These are phyloP conservation scores for Macropus fuliginosus DNA, from an alignment of 2,797 vertebrate genomes.

Conservation along the genomic window DNA sequence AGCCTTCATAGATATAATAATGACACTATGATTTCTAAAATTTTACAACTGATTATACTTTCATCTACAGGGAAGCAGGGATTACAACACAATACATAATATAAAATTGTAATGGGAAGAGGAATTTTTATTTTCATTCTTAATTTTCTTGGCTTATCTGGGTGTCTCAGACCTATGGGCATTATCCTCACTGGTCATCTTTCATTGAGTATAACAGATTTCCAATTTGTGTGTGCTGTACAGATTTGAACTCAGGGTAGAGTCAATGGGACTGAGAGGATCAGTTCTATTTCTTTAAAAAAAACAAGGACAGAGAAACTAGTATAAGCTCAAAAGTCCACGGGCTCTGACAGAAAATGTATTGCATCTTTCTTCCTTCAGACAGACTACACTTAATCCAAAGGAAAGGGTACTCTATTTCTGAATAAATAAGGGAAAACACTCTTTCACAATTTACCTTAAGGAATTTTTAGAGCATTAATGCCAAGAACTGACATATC, in stretches of 20 bases:
- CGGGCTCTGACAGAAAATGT: not conserved
- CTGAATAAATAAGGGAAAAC: not conserved
- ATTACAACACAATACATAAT: not conserved
- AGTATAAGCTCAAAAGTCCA: not conserved
- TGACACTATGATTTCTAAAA: not conserved
- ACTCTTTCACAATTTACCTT: not conserved
- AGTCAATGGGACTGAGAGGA: not conserved
- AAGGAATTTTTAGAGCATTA: not conserved
- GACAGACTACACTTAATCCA: not conserved
- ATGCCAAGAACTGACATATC: not conserved
- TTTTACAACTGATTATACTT: not conserved
- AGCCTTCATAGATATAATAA: not conserved
- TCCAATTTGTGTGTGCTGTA: not conserved
- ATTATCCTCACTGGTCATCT: not conserved
- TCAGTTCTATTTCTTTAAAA: conserved; percentile 32
- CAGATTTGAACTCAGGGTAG: not conserved
- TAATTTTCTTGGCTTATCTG: not conserved
- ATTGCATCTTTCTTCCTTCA: not conserved
- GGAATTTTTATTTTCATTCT: too few relatives aligned
- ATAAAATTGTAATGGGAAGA: not conserved
- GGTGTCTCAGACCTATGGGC: not conserved
- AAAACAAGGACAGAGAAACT: not conserved
- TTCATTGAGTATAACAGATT: not conserved
- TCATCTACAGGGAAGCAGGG: not conserved
- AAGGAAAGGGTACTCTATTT: not conserved